Base-by-base conservation (phyloP, 2,888 invertebrate genomes). In the Trachelus tabidus region DNA sequence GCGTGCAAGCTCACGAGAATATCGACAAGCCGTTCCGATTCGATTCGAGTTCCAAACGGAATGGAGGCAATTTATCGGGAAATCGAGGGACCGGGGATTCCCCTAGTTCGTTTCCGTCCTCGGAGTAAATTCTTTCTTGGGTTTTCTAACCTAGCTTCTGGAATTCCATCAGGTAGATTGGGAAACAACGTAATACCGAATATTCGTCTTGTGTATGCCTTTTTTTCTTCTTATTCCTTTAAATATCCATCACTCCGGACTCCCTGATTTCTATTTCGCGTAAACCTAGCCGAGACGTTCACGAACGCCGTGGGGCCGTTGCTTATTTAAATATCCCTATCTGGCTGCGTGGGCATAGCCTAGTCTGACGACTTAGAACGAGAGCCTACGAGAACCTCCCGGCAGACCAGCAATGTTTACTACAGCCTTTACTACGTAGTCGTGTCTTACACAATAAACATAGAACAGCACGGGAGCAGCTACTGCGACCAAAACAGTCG, bases 391-490 rank as follows among this genome's bases (percentile, higher is more conserved):
- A 23, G 56, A 56, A 56, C 56, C 71, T 33, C 31, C 31, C 4
- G 30, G 30, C 33, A 15, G 12, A 34, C 12, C 33, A 34, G 33
- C 71, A 71, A 31, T 71, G 71, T 71, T 71, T 71, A 71, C 71
- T 71, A 71, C 71, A 71, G 71, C 12, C 31, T 71, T 71, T 71
- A 71, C 71, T 71, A 71, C 71, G 71, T 15, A 34, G 71, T 34
- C 33, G 31, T 9, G 12, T 71, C 31, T 71, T 71, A 71, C 71
- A 71, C 71, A 71, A 71, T 34, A 71, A 31, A 3, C 56, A 23
- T 56, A 56, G 56, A 56, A 9, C 56, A 56, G 23, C 56, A 56
- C 56, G 23, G 23, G 56, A 56, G 56, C 23, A 56, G 56, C 23
- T 56, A 56, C 56, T 56, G 56, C 23, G 56, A 56, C 56, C 56